A percentile compares a stretch with the other conserved stretches of the same genome.
Evolutionary conservation across 2,113 vertebrate species (phyloP).

Genomic region (Paracanthobrama guichenoti): DNA sequence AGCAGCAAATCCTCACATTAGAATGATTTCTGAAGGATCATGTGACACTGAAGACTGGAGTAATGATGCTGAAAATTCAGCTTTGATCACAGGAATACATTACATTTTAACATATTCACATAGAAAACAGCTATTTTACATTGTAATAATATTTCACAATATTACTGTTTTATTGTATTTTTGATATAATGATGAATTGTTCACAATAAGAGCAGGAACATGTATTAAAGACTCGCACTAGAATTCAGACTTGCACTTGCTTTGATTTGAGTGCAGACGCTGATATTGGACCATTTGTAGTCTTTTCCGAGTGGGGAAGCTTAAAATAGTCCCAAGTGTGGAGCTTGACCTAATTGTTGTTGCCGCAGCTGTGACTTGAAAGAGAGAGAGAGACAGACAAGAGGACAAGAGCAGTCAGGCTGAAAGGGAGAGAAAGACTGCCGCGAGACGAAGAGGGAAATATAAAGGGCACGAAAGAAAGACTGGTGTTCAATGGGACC

Average conservation of each 20-base stretch:
- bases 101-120: not conserved
- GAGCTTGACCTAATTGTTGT: constrained; percentile 70
- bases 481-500: constrained; percentile 29
- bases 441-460: not conserved
- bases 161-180: not conserved
- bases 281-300: constrained; percentile 51
- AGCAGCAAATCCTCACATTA: not conserved
- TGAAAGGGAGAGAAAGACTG: not conserved
- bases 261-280: constrained; percentile 58
- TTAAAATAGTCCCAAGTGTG: constrained; percentile 68
- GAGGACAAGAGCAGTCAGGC: constrained; percentile 30
- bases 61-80: not conserved
- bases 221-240: not conserved
- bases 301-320: constrained; percentile 49
- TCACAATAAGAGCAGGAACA: not conserved
- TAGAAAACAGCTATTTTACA: not conserved
- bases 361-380: constrained; percentile 60
- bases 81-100: not conserved
- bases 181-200: not conserved
- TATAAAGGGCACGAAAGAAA: constrained; percentile 38
- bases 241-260: constrained; percentile 18
- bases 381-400: constrained; percentile 37
- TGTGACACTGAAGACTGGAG: not conserved
- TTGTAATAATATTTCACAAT: not conserved
- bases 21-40: not conserved